These are phyloP conservation scores for Orthosia incerta DNA, from an alignment of 2,888 invertebrate genomes.

Conservation along the genomic window DNA sequence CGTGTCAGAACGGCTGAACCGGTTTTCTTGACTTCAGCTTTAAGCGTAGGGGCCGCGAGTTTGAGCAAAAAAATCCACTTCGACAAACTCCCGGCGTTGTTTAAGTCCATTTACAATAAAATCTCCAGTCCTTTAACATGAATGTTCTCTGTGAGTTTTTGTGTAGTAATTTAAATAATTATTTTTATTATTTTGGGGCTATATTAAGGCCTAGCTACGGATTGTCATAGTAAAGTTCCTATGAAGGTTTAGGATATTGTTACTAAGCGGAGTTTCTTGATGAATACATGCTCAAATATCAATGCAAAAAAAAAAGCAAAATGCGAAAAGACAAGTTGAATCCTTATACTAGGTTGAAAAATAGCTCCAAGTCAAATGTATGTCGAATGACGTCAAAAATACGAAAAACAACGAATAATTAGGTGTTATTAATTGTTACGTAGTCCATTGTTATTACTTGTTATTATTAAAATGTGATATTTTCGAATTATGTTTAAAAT, in stretches of 20 bases:
- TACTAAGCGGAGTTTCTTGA: slow-evolving; percentile 6
- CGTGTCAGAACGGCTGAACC: slow-evolving; percentile 68
- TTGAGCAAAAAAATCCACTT: slow-evolving; percentile 73
- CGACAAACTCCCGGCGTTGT: slow-evolving; percentile 78
- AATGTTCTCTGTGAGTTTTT: slow-evolving; percentile 27
- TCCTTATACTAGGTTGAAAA: slow-evolving; percentile 14
- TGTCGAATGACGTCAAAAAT: slow-evolving; percentile 45
- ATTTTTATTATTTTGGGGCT: slow-evolving; percentile 35
- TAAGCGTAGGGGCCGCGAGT: slow-evolving; percentile 63
- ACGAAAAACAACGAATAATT: slow-evolving; percentile 52
- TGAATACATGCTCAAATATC: slow-evolving; percentile 14
- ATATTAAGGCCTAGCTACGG: slow-evolving; percentile 17
- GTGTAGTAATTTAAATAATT: slow-evolving; percentile 35
- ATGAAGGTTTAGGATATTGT: background rate
- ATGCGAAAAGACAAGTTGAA: slow-evolving; percentile 24
- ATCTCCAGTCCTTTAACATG: slow-evolving; percentile 73
- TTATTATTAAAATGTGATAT: slow-evolving; percentile 64
- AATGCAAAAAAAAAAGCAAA: slow-evolving; percentile 21
- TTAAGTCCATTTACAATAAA: slow-evolving; percentile 78
- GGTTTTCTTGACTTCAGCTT: slow-evolving; percentile 60
- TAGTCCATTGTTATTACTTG: slow-evolving; percentile 46
- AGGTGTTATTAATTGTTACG: slow-evolving; percentile 46
- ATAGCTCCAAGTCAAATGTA: slow-evolving; percentile 38
- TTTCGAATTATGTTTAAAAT: slow-evolving; percentile 57
- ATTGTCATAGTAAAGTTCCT: slow-evolving; percentile 36